phyloP scores from a whole-genome alignment of 2,888 invertebrate genomes.

The Gnatocerus cornutus region DNA sequence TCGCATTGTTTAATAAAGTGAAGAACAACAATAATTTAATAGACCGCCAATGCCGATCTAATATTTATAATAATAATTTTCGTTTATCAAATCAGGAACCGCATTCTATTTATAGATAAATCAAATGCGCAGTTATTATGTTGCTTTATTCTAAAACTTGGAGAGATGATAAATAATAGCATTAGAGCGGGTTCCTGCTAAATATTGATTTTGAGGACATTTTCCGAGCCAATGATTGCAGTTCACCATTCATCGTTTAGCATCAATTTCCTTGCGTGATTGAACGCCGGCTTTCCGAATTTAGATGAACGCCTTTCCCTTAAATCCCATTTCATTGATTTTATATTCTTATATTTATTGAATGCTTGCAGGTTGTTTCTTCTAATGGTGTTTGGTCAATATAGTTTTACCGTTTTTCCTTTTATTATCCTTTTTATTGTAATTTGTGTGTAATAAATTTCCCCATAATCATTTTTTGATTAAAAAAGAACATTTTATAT shows the following conservation, averaged over 20 bases:
- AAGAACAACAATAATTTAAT: not conserved
- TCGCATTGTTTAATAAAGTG: not conserved
- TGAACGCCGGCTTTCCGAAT: conserved; percentile 39
- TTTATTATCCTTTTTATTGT: too few relatives aligned
- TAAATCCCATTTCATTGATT: conserved; percentile 9
- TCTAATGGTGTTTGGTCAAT: not conserved
- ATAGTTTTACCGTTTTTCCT: too few relatives aligned
- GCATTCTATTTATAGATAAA: not conserved
- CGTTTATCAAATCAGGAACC: not conserved
- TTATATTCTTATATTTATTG: too few relatives aligned
- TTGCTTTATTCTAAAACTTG: not conserved
- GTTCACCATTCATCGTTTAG: conserved; percentile 35
- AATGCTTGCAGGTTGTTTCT: too few relatives aligned
- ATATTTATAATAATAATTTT: not conserved
- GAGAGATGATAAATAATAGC: not conserved
- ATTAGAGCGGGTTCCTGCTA: not conserved
- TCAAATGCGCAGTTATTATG: not conserved
- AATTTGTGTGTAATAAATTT: too few relatives aligned
- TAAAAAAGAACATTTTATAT: too few relatives aligned
- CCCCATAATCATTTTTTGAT: too few relatives aligned
- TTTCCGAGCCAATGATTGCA: conserved; percentile 36
- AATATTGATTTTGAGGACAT: conserved; percentile 37
- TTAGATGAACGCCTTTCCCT: conserved; percentile 21
- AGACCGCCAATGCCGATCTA: not conserved
- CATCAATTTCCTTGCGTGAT: conserved; percentile 43